Percentiles rank a stretch among this genome's conserved stretches.
Conservation (phyloP, 2,113 vertebrate genomes). For the Synodontis membranacea region DNA sequence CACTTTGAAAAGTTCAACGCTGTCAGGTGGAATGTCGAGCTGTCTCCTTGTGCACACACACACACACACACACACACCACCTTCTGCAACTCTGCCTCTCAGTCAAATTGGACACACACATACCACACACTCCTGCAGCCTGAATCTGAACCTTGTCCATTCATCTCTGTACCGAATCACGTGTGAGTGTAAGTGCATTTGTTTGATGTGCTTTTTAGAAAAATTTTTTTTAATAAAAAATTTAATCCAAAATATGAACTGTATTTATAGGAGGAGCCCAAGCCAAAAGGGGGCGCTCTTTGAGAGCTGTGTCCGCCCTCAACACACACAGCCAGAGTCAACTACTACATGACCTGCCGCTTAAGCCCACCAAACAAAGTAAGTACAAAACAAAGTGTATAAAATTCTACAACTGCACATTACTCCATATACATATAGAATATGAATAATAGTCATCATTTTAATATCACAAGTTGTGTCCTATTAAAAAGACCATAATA, state of each 20-base stretch:
- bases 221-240: slow-evolving; percentile 42
- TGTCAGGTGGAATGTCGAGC: slow-evolving; percentile 89
- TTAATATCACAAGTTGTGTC: too few species aligned
- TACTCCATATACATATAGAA: background rate
- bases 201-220: background rate
- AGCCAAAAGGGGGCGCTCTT: slow-evolving; percentile 61
- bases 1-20: slow-evolving; percentile 94
- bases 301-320: slow-evolving; percentile 53
- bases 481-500: too few species aligned
- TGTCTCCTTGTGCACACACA: slow-evolving; percentile 64
- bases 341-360: slow-evolving; percentile 65
- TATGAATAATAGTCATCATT: too few species aligned
- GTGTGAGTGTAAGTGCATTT: background rate
- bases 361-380: slow-evolving; percentile 69
- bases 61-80: slow-evolving; percentile 39
- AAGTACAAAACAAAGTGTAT: slow-evolving; percentile 51
- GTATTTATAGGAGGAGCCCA: slow-evolving; percentile 63
- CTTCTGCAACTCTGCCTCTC: background rate
- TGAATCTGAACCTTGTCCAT: background rate
- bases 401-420: background rate
- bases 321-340: slow-evolving; percentile 61
- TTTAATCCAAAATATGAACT: background rate
- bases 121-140: slow-evolving; percentile 1
- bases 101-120: slow-evolving; percentile 58
- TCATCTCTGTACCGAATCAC: background rate